These are phyloP conservation scores for Prenolepis imparis DNA, from an alignment of 2,888 invertebrate species.

Conservation along the genomic window DNA sequence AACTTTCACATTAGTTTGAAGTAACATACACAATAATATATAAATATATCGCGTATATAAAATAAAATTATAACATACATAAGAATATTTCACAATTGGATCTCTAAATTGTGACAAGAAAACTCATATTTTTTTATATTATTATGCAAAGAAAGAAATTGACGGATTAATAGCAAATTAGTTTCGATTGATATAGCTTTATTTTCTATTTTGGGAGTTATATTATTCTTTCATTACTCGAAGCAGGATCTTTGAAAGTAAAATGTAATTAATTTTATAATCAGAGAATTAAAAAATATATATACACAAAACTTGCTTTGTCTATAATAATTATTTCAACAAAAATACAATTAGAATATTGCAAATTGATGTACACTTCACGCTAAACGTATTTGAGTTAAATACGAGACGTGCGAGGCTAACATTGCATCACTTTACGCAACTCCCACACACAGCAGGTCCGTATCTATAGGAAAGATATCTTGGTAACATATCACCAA, in stretches of 20 bases:
- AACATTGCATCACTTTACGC: slow-evolving; percentile 50
- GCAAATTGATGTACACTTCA: not conserved
- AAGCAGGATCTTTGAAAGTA: slow-evolving; percentile 13
- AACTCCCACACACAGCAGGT: slow-evolving; percentile 24
- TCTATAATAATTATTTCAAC: not conserved
- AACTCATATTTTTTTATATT: not conserved
- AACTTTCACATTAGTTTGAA: not conserved
- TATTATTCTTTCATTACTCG: slow-evolving; percentile 23
- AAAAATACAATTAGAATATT: not conserved
- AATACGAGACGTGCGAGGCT: slow-evolving; percentile 10
- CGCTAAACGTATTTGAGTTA: not conserved
- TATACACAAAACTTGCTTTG: not conserved
- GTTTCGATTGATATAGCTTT: slow-evolving; percentile 26
- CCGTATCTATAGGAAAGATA: slow-evolving; percentile 1
- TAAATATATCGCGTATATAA: not conserved
- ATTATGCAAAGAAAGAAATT: slow-evolving; percentile 1
- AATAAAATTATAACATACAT: not conserved
- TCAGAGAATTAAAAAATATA: not conserved
- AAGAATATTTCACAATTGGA: slow-evolving; percentile 3
- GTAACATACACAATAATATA: not conserved
- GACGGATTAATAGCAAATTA: slow-evolving; percentile 6
- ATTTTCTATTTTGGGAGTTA: slow-evolving; percentile 11
- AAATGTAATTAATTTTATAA: slow-evolving; percentile 35
- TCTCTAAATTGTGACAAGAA: not conserved
- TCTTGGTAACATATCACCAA: not conserved